phyloP scores from a whole-genome alignment of 1,140 invertebrate genomes.

The Drosophila arizonae region DNA sequence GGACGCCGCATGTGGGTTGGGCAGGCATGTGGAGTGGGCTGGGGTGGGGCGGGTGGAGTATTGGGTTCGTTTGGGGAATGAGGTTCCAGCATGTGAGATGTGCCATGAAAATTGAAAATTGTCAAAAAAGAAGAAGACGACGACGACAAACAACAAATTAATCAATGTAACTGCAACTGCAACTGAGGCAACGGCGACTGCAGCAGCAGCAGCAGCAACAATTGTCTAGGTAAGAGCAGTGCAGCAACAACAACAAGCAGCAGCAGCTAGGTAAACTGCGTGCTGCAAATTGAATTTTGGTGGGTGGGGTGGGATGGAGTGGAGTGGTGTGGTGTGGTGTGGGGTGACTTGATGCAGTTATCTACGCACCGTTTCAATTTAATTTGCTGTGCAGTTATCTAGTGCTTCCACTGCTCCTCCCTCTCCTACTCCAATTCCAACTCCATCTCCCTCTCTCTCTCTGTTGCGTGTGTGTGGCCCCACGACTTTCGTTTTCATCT shows the following conservation, averaged over 20 bases:
- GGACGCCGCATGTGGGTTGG: background rate
- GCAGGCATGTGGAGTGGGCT: background rate
- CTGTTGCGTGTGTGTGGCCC: constrained; percentile 23
- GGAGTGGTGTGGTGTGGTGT: background rate
- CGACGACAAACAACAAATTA: constrained; percentile 51
- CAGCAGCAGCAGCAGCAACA: constrained; percentile 12
- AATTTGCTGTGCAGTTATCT: constrained; percentile 34
- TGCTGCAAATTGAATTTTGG: constrained; percentile 10
- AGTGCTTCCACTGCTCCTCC: background rate
- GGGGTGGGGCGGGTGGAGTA: background rate
- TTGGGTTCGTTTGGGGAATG: background rate
- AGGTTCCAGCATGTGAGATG: constrained; percentile 19
- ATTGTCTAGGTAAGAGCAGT: background rate
- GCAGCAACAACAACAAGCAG: constrained; percentile 2
- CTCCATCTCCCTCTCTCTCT: background rate
- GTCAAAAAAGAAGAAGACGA: constrained; percentile 10
- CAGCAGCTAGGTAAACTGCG: constrained; percentile 1
- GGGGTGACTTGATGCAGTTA: constrained; percentile 1
- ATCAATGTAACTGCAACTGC: constrained; percentile 49
- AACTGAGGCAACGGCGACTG: background rate
- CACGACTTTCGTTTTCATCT: constrained; percentile 57
- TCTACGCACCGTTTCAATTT: constrained; percentile 35
- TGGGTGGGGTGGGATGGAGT: background rate
- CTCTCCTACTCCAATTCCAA: background rate
- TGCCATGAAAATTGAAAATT: constrained; percentile 46